Evolutionary conservation across 2,113 vertebrate genomes (phyloP), one percentile per base, ranked within the genome.

Genomic region (Esox niger): DNA sequence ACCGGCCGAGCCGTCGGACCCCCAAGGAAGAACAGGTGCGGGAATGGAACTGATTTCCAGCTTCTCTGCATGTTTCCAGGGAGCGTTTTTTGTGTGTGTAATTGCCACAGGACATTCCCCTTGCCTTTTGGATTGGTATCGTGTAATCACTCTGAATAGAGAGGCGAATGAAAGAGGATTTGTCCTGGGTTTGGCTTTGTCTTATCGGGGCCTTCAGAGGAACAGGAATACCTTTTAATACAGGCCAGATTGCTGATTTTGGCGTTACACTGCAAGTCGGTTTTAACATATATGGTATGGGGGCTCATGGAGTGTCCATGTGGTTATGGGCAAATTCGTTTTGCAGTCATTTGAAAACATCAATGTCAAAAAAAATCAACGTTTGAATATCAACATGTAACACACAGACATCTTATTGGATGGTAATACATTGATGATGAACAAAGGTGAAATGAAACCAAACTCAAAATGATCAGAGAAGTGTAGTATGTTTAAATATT

Each of bases 11-110:
- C 35, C 15, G 35, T 13, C 35, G 79, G 86, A 90, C 89, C 91
- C 90, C 89, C 91, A 88, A 88, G 86, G 89, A 87, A 86, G 88
- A 91, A 84, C 90, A 92, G 91, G 91, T 92, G 89, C 85, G 67
- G 70, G 79, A 84, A 86, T 85, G 67, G 69, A 78, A 80, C 77
- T 83, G 81, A 87, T 88, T 85, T 85, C 77, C 25, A 86, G 81
- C 81, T 87, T 84, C 71, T 79, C 78, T 65, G 73, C 43, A 17
- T 38, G 66, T 73, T 66, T 77, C 72, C 68, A 62, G 55, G 46
- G 31, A 67, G 78, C 82, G 76, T 75, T 83, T 75, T 57, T 71
- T n/a, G n/a, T n/a, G n/a, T n/a, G n/a, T 11, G 69, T 85, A 86
- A 89, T 83, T 84, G 62, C 76, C 64, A 57, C 61, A 62, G 38